Evolutionary conservation across 2,797 vertebrate genomes (phyloP).

Genomic region (Botia kubotai): DNA sequence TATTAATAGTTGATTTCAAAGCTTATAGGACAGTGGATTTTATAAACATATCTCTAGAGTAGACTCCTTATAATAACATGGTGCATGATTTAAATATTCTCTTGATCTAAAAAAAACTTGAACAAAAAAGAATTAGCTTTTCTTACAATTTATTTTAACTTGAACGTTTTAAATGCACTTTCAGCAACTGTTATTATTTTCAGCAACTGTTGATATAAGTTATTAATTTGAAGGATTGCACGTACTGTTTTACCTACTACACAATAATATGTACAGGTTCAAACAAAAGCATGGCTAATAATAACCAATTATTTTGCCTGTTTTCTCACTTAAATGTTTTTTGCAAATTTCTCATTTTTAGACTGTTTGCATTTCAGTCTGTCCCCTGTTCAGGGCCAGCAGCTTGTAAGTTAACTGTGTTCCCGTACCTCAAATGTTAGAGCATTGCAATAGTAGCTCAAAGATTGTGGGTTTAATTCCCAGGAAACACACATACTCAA

Average conservation of each 20-base stretch:
- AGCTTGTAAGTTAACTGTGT: background rate
- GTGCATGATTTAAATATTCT: constrained; percentile 32
- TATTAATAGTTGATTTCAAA: constrained; percentile 67
- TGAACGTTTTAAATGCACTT: too few relatives aligned
- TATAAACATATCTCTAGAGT: constrained; percentile 61
- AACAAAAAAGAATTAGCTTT: background rate
- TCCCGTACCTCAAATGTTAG: too few relatives aligned
- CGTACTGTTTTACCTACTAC: background rate
- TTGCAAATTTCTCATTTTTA: constrained; percentile 8
- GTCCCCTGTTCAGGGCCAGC: background rate
- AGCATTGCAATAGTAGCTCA: too few relatives aligned
- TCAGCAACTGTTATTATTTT: too few relatives aligned
- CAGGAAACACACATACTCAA: too few relatives aligned
- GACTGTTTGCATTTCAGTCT: background rate
- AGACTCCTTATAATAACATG: constrained; percentile 19
- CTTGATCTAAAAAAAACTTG: constrained; percentile 12
- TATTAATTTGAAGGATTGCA: background rate
- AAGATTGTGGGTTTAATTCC: too few relatives aligned
- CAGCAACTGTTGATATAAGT: too few relatives aligned
- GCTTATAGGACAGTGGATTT: constrained; percentile 70
- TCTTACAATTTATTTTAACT: background rate
- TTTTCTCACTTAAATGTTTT: background rate
- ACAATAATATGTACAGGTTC: too few relatives aligned
- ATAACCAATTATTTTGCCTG: background rate
- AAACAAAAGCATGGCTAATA: too few relatives aligned